These are phyloP conservation scores for Drosophila mojavensis DNA, from an alignment of 1,140 invertebrate species.

Conservation along the genomic window DNA sequence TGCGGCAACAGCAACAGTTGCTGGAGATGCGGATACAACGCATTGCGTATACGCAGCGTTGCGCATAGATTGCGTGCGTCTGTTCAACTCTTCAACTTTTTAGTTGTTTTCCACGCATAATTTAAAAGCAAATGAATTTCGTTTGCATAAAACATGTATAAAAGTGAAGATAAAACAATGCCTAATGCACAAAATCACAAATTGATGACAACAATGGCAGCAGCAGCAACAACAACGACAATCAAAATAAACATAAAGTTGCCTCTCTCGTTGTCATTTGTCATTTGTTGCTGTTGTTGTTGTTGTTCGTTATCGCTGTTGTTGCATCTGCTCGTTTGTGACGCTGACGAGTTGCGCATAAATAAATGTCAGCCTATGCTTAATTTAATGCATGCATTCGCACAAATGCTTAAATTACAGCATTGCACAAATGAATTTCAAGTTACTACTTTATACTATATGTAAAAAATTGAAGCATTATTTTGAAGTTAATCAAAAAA, in stretches of 20 bases:
- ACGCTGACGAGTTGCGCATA: conserved; percentile 70
- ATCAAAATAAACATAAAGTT: neutral
- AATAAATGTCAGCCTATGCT: conserved; percentile 59
- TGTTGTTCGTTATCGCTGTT: conserved; percentile 31
- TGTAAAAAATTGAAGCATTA: conserved; percentile 34
- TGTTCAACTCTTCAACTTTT: conserved; percentile 36
- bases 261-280: conserved; percentile 19
- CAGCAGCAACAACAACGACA: neutral
- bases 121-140: conserved; percentile 61
- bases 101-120: conserved; percentile 42
- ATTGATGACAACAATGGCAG: conserved; percentile 48
- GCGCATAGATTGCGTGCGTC: conserved; percentile 13
- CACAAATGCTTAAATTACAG: conserved; percentile 74
- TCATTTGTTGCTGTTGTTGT: conserved; percentile 32
- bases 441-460: conserved; percentile 9
- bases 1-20: conserved; percentile 28
- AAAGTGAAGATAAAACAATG: conserved; percentile 47
- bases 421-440: conserved; percentile 51
- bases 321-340: conserved; percentile 48
- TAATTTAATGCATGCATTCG: conserved; percentile 61
- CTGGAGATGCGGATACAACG: conserved; percentile 42
- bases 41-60: conserved; percentile 55
- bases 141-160: conserved; percentile 25
- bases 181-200: conserved; percentile 55
- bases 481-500: conserved; percentile 22